A percentile compares a stretch with the other conserved stretches of the same genome.
These are phyloP conservation scores for Fulica atra DNA, from an alignment of 2,113 vertebrate genomes.

Conservation along the genomic window DNA sequence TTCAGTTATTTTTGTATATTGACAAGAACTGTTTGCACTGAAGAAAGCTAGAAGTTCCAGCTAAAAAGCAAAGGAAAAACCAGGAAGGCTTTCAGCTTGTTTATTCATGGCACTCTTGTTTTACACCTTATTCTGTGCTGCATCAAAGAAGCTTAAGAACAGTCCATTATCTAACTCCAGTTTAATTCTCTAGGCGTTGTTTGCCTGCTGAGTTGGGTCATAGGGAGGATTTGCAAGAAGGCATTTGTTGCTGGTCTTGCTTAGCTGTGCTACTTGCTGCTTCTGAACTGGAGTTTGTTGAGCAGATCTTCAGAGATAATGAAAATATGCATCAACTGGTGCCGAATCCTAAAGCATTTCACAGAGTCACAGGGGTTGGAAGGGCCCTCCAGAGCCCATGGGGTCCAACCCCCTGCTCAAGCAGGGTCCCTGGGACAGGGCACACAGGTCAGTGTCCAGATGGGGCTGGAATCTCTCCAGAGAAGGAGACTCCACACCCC, in stretches of 20 bases:
- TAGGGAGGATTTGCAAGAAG: neutral
- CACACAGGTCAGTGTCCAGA: too few species aligned
- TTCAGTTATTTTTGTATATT: neutral
- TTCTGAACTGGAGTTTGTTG: neutral
- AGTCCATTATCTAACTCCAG: neutral
- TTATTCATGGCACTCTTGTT: neutral
- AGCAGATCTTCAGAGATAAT: neutral
- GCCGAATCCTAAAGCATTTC: neutral
- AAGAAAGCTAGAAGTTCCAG: neutral
- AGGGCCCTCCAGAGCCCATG: too few species aligned
- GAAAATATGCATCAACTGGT: neutral
- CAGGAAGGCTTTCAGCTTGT: neutral
- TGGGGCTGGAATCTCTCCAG: too few species aligned
- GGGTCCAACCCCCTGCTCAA: too few species aligned
- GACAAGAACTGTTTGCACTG: neutral
- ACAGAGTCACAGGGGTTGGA: too few species aligned
- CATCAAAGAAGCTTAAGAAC: neutral
- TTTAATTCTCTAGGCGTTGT: neutral
- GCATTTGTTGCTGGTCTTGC: neutral
- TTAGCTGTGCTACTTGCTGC: neutral
- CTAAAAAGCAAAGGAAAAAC: neutral
- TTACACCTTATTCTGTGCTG: neutral
- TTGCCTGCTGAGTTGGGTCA: neutral
- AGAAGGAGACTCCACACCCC: too few species aligned
- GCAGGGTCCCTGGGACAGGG: too few species aligned